Percentiles rank a stretch among this genome's conserved stretches.
phyloP scores from a whole-genome alignment of 2,797 vertebrate species.

The Thamnophis elegans region DNA sequence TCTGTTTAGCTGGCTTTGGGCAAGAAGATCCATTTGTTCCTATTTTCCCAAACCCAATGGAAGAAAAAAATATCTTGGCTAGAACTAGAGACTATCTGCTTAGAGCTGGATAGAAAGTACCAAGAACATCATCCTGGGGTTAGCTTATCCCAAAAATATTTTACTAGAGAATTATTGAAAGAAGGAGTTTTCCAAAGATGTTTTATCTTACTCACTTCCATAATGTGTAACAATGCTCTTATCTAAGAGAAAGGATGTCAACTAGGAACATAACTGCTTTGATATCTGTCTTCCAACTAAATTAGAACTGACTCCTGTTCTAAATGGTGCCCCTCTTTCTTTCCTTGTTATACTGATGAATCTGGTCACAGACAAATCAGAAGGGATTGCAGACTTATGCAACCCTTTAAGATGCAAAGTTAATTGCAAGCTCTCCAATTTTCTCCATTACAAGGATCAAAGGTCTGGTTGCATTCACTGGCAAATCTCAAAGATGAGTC shows the following conservation, averaged over 20 bases:
- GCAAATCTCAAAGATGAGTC: conserved; percentile 63
- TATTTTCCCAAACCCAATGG: background rate
- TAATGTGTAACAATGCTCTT: background rate
- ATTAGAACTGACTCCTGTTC: conserved; percentile 31
- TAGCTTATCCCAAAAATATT: background rate
- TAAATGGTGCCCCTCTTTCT: conserved; percentile 21
- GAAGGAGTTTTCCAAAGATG: background rate
- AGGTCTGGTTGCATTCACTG: conserved; percentile 63
- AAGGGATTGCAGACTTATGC: conserved; percentile 42
- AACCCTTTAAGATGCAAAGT: conserved; percentile 37
- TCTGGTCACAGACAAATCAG: conserved; percentile 39
- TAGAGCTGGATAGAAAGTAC: background rate
- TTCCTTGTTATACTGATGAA: conserved; percentile 24
- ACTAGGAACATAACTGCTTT: conserved; percentile 29
- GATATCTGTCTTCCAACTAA: background rate
- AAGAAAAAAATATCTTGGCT: background rate
- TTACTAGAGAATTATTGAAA: background rate
- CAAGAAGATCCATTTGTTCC: background rate
- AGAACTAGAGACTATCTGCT: background rate
- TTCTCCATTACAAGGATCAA: conserved; percentile 67
- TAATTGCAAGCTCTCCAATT: conserved; percentile 63
- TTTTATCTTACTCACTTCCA: background rate
- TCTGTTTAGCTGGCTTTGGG: background rate
- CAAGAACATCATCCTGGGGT: background rate
- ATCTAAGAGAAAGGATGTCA: background rate